Base-by-base conservation (phyloP, 64 coral and sea anemone species). In the Montipora cactus region DNA sequence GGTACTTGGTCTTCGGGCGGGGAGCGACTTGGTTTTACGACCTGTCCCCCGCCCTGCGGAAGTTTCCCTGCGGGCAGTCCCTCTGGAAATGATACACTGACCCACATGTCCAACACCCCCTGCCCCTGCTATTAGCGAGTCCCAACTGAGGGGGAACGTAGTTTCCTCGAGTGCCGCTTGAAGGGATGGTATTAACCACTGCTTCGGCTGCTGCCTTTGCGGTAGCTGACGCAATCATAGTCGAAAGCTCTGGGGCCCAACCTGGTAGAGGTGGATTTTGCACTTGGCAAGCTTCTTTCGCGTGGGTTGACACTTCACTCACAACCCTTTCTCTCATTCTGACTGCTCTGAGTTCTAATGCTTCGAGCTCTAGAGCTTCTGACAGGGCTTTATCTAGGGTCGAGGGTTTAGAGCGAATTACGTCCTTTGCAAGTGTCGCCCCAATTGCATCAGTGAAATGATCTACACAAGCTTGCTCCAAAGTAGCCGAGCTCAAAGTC, bases 41-140 rank as follows among this genome's bases (percentile, higher is more conserved):
- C 28, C 49, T 92, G 90, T 69, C 80, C 49, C 80, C 51, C 55
- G 71, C 90, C 90, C 69, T 92, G 90, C 58, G 46, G 67, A 59
- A 49, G 90, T 92, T 92, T 91, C 66, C 90, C 81, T 92, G 81
- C 4, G 81, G 81, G 44, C 91, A 92, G 19, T 87, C 69, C 19
- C 81, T 92, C 19, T 81, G 74, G 4, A 86, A 92, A 66, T 92
- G 72, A 66, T 70, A 85, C 62, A 59, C 8, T 12, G 79, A 50
- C 48, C 80, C 79, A 92, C 90, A 84, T 3, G 70, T 76, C 80
- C 90, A 84, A 18, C 90, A 92, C 59, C 90, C 81, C 5, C 62
- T 21, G 0, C 2, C 46, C 76, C 11, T 14, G 76, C 76, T 46
- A 64, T 59, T 83, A 59, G 49, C 50, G 57, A 0, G 11, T 11